phyloP scores from a whole-genome alignment of 30 jellyfish, hydroid and myxozoan species.

The Mastigias papua region DNA sequence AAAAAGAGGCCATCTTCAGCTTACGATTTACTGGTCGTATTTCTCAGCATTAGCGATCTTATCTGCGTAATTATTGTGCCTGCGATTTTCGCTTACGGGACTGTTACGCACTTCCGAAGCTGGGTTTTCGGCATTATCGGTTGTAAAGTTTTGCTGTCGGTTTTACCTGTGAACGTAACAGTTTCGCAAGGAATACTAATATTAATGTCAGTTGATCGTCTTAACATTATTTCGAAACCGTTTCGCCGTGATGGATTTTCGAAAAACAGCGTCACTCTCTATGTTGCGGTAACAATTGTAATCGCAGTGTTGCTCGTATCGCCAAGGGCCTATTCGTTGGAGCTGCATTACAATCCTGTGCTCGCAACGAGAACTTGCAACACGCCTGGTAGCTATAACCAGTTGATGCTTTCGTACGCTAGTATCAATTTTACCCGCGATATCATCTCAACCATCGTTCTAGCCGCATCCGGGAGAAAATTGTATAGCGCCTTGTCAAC shows the following conservation, averaged over 20 bases:
- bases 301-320: slow-evolving; percentile 58
- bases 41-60: slow-evolving; percentile 67
- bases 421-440: slow-evolving; percentile 53
- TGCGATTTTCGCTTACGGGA: slow-evolving; percentile 64
- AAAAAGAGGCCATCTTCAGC: slow-evolving; percentile 24
- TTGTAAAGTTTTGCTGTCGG: slow-evolving; percentile 73
- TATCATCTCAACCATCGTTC: slow-evolving; percentile 13
- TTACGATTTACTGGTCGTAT: slow-evolving; percentile 50
- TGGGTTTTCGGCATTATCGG: slow-evolving; percentile 86
- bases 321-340: slow-evolving; percentile 63
- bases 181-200: slow-evolving; percentile 83
- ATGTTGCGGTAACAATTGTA: slow-evolving; percentile 20
- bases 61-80: slow-evolving; percentile 69
- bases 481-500: neutral
- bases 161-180: slow-evolving; percentile 65
- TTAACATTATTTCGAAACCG: slow-evolving; percentile 63
- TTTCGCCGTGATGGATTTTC: slow-evolving; percentile 34
- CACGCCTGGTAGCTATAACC: slow-evolving; percentile 41
- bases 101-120: slow-evolving; percentile 65
- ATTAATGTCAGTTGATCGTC: slow-evolving; percentile 73
- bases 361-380: slow-evolving; percentile 61
- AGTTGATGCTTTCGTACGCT: slow-evolving; percentile 29
- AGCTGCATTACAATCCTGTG: slow-evolving; percentile 8
- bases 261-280: neutral
- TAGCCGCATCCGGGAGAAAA: slow-evolving; percentile 14